Percentiles rank a stretch among this genome's conserved stretches.
Conservation (phyloP, 2,113 vertebrate species). For the Lichenostomus cassidix region DNA sequence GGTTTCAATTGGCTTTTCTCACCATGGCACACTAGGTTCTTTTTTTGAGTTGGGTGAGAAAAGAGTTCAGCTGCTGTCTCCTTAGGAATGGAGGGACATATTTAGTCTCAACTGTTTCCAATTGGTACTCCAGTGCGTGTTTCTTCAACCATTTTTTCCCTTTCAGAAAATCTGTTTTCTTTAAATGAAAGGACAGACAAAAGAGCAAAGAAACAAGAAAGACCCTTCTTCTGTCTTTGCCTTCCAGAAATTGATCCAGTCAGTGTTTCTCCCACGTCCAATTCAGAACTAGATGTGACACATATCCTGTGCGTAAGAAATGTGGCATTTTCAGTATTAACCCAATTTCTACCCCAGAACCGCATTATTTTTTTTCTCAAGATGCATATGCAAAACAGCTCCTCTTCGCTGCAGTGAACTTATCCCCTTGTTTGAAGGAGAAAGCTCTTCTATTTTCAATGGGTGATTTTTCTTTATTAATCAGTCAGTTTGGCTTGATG, state of each 20-base stretch:
- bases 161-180: neutral
- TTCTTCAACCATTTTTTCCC: neutral
- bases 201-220: neutral
- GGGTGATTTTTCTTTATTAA: neutral
- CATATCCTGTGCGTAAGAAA: neutral
- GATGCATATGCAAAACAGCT: neutral
- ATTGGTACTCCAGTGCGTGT: neutral
- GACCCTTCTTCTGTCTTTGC: neutral
- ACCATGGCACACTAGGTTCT: neutral
- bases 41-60: neutral
- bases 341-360: neutral
- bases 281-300: neutral
- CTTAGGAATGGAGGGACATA: neutral
- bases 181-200: neutral
- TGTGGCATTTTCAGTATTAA: neutral
- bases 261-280: neutral
- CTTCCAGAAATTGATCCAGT: neutral
- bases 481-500: neutral
- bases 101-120: neutral
- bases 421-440: neutral
- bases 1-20: neutral
- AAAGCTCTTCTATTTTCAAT: neutral
- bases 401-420: neutral
- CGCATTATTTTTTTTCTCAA: neutral
- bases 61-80: neutral